Evolutionary conservation across 2,888 invertebrate species (phyloP), one percentile per base, ranked within the genome.

Genomic region (Panopea generosa): DNA sequence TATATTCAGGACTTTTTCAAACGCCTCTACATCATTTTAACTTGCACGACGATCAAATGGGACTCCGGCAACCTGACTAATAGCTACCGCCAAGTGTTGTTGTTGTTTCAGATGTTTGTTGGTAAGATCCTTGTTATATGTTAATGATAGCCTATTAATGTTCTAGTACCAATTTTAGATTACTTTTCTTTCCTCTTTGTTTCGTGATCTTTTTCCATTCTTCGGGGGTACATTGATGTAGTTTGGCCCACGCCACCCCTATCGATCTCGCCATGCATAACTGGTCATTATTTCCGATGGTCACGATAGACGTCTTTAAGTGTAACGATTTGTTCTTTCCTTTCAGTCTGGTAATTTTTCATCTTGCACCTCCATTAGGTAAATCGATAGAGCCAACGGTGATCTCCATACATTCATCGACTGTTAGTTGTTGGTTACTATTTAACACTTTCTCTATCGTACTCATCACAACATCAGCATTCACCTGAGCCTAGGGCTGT

Each of bases 11-110:
- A 50, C 49, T 20, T 50, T 45, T 38, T 68, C 56, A 47, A 73
- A 62, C 1, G 56, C 45, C 3, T 20, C 16, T 24, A 53, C 11
- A 38, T 65, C 66, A 11, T 26, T 55, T 9, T 60, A 22, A 27
- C 63, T 65, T 1, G 69, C 63, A 16, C 63, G 63, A 22, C 53
- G 33, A 45, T 69, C 68, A n/a, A 53, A 18, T 0, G 63, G 52
- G 22, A 59, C 47, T 2, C 40, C 49, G 0, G 63, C 68, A n/a
- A 63, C 16, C 4, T 26, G 57, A 63, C 68, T 20, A 16, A 68
- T 26, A 40, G 67, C 43, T 16, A 29, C 16, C 16, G 73, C 67
- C 18, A 73, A 49, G 45, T 57, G 68, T 65, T 26, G 16, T 55
- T 75, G 59, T 43, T 59, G 22, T 3, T 53, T n/a, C 18, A 16